Evolutionary conservation across 1,140 invertebrate genomes (phyloP).

Genomic region (Macrostomum lignano): DNA sequence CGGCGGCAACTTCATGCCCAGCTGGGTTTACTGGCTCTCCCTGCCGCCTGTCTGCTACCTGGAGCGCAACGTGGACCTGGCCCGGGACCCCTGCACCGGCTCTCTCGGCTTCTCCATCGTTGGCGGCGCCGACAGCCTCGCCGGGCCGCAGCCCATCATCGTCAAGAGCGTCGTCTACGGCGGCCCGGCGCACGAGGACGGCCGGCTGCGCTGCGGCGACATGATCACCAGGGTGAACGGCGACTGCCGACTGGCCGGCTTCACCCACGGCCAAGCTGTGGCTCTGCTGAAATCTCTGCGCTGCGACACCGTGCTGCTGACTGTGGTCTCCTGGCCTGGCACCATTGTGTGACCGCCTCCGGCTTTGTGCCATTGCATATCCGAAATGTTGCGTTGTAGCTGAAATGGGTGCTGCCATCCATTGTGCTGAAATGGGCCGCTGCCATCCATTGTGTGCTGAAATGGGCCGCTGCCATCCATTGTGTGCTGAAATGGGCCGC

Average conservation of each 20-base stretch:
- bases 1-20: slow-evolving; percentile 28
- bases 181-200: slow-evolving; percentile 30
- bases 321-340: slow-evolving; percentile 26
- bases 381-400: too few species aligned
- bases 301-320: slow-evolving; percentile 14
- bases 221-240: slow-evolving; percentile 31
- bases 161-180: slow-evolving; percentile 30
- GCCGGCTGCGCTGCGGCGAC: slow-evolving; percentile 30
- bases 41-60: slow-evolving; percentile 29
- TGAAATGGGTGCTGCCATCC: too few species aligned
- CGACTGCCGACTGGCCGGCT: slow-evolving; percentile 23
- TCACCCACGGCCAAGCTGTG: slow-evolving; percentile 28
- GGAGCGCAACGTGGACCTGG: slow-evolving; percentile 27
- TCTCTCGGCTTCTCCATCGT: slow-evolving; percentile 32
- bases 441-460: too few species aligned
- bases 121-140: slow-evolving; percentile 27
- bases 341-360: slow-evolving; percentile 22
- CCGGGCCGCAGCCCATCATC: slow-evolving; percentile 24
- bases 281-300: slow-evolving; percentile 15
- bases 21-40: slow-evolving; percentile 32
- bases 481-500: too few species aligned
- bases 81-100: slow-evolving; percentile 16
- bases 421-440: too few species aligned
- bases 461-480: too few species aligned
- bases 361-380: too few species aligned